Conservation (phyloP, 2,888 invertebrate genomes). For the Cheilosia urbana region DNA sequence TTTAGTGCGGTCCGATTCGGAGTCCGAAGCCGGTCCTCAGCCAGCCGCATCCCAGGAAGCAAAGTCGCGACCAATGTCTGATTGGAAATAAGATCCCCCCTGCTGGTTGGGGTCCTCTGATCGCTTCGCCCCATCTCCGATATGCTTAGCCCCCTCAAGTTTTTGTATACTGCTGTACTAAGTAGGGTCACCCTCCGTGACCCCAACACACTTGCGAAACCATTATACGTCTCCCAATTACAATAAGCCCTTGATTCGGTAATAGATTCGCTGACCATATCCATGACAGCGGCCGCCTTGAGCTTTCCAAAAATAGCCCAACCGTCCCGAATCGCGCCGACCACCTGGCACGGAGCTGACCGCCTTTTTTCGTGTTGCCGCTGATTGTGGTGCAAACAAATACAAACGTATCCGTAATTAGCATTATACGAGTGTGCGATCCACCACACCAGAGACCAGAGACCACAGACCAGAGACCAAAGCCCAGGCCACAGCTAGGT, state of each 20-base stretch:
- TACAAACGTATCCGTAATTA: slow-evolving; percentile 32
- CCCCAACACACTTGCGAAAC: slow-evolving; percentile 10
- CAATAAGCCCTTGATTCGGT: slow-evolving; percentile 34
- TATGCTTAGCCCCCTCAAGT: slow-evolving; percentile 27
- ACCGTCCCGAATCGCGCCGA: slow-evolving; percentile 13
- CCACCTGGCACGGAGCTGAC: slow-evolving; percentile 50
- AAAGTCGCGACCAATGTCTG: slow-evolving; percentile 43
- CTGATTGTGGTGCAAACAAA: slow-evolving; percentile 5
- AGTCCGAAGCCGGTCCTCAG: not conserved
- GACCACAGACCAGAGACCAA: not conserved
- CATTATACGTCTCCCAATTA: not conserved
- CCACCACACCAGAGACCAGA: not conserved
- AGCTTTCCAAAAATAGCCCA: slow-evolving; percentile 48
- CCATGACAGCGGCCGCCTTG: slow-evolving; percentile 37
- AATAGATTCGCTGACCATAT: slow-evolving; percentile 2
- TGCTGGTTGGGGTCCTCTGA: slow-evolving; percentile 4
- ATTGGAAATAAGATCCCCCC: slow-evolving; percentile 53
- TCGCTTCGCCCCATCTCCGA: not conserved
- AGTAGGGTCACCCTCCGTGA: slow-evolving; percentile 9
- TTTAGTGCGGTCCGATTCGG: slow-evolving; percentile 17
- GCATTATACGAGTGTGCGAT: slow-evolving; percentile 17
- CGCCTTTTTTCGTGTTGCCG: not conserved
- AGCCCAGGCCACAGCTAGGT: slow-evolving; percentile 11
- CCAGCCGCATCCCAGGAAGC: slow-evolving; percentile 50
- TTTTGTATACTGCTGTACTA: not conserved